phyloP scores from a whole-genome alignment of 2,113 vertebrate species.

The human (Homo sapiens) region GRCh38 chr5:112914501-112915000 shows the following conservation, averaged over 20 bases:
- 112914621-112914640: background rate
- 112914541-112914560: background rate
- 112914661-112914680: background rate
- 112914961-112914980: constrained; percentile 2
- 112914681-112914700: background rate
- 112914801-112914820: background rate
- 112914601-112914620: background rate
- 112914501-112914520: background rate
- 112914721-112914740: background rate
- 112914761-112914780: background rate
- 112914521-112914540: background rate
- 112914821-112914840: background rate
- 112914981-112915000: background rate
- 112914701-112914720: background rate
- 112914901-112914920: background rate
- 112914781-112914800: background rate
- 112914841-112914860: background rate
- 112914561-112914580: background rate
- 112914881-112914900: background rate
- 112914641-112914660: background rate
- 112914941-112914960: constrained; percentile 12
- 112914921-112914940: background rate
- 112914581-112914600: background rate
- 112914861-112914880: background rate
- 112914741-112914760: background rate